Base-by-base conservation (phyloP, 2,888 invertebrate species). In the Gibbula magus region DNA sequence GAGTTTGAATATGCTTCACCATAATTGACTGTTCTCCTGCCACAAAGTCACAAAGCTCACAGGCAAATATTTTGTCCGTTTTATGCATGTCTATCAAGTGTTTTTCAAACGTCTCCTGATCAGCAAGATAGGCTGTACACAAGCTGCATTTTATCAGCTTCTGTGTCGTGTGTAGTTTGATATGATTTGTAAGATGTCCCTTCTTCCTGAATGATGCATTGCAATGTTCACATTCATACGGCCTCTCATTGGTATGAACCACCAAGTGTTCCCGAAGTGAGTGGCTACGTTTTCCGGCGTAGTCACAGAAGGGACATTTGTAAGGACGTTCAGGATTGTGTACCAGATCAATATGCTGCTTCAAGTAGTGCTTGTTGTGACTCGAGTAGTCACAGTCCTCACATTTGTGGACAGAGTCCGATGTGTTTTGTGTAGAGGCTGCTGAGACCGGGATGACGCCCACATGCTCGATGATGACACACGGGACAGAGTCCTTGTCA, bases 241-340 rank as follows among this genome's bases (percentile, higher is more conserved):
- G 92, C 13, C 91, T 77, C 56, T 90, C 89, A 54, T 88, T 89
- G 10, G 91, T 90, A 79, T 92, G 92, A 8, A 92, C 92, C 0
- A 92, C 88, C 75, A 92, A 79, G 79, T 92, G 92, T 81, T 92
- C 92, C 39, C 91, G 86, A 61, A 92, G 80, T 1, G 92, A 89
- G 81, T 92, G 91, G 52, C 91, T 91, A 3, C 92, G 84, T 77
- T 92, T 92, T 4, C 92, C 92, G 35, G 92, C 91, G 79, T 92
- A 92, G 81, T 91, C 91, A 83, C 92, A 92, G 83, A 89, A 91
- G 0, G 92, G 91, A 81, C 92, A 92, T 80, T 92, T 92, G 81
- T 88, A 92, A 4, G 91, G 91, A 18, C 92, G 84, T 25, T 89
- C 90, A n/a, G 89, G 86, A 51, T 85, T 89, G 82, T 92, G 92